Evolutionary conservation across 2,888 invertebrate species (phyloP), one percentile per base, ranked within the genome.

Genomic region (Tortrix viridana): DNA sequence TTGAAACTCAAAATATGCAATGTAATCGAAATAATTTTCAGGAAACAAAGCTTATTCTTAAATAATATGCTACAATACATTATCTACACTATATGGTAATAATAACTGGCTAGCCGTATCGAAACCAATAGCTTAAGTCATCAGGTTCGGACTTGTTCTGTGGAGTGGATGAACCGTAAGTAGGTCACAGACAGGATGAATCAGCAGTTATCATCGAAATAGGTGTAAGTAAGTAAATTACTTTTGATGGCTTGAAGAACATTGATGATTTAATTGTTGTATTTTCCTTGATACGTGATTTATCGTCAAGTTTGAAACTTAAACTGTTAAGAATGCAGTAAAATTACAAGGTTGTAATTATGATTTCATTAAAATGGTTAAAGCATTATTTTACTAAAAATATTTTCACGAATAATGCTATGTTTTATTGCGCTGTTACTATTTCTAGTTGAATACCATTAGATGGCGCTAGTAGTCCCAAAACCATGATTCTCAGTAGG

Each of bases 121-220:
- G 14, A 62, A 60, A 53, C 53, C 46, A 41, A 46, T 62, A 57
- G 56, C 38, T 20, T 37, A 57, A 62, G 46, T 62, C 46, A 46
- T 62, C 56, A 62, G n/a, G 62, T 62, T 20, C n/a, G 18, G 26
- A 62, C 62, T 52, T 62, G 62, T 57, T 18, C 32, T 12, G 32
- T 20, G 14, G 49, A 41, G 64, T 70, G 60, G 67, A 58, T 58
- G 64, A 62, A 58, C 71, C 54, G 70, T 74, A 84, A 77, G 80
- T 84, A 71, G 84, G 77, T 73, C 81, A 74, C 60, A n/a, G n/a
- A n/a, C 50, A 69, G 72, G 69, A 73, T 82, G 83, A 82, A 75
- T 82, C 76, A 81, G 67, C 37, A 6, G 19, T 44, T 57, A 19
- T 43, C 32, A 62, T 63, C 63, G 57, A 60, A 63, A 63, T 61